Evolutionary conservation across 2,797 vertebrate genomes (phyloP), one percentile per base, ranked within the genome.

Genomic region (Rhincodon typus): DNA sequence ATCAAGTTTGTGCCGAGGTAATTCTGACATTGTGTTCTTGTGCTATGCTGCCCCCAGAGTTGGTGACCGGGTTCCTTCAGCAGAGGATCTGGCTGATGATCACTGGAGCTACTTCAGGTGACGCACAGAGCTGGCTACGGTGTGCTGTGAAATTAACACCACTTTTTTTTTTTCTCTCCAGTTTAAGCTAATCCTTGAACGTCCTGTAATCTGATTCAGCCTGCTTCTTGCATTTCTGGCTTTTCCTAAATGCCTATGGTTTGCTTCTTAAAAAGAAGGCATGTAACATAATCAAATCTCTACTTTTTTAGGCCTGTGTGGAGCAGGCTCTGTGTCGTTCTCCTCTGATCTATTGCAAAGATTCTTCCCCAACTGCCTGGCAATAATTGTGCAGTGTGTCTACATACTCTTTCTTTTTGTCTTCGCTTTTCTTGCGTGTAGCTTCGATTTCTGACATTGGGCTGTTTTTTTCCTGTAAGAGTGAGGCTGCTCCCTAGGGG

Each of bases 81-180:
- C 97, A 97, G 98, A 98, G 96, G 97, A 98, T 97, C 97, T 96
- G 97, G 97, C 96, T 72, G 97, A 97, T 96, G 97, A 96, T 96
- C 96, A 96, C 96, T 98, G 98, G 97, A 97, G 97, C 96, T 98
- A 98, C 96, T 97, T 98, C 98, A 98, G 98, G 98, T 98, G 98
- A 98, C 96, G 96, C 95, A 62, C 57, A 46, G 12, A 84, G 82
- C 82, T 84, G 82, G 30, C 94, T 53, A 74, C 94, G 21, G 70
- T 34, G 8, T 21, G 62, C 90, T 93, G 90, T 66, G 67, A 12
- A 69, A 53, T 77, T 95, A 95, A 95, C 94, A 74, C 69, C 69
- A 70, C 30, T 57, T 62, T n/a, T 38, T n/a, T 38, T 62, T 38
- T n/a, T 42, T 38, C 42, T n/a, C 50, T 66, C 90, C 34, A 93